Evolutionary conservation across 2,888 invertebrate genomes (phyloP).

Genomic region (Scaptomyza tumidula): DNA sequence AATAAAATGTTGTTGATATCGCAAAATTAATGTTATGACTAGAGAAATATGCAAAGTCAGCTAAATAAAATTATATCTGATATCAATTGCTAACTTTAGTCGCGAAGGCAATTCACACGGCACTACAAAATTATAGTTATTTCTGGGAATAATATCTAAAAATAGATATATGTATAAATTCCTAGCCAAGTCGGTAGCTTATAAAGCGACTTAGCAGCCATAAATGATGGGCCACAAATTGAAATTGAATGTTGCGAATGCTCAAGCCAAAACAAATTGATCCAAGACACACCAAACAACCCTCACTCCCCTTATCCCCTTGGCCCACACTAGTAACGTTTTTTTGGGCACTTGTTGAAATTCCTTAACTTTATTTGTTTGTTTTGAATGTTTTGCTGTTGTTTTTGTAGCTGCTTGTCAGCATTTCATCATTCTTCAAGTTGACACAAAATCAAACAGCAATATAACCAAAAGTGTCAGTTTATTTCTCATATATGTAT

Average conservation of each 20-base stretch:
- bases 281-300: slow-evolving; percentile 1
- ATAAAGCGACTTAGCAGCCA: background rate
- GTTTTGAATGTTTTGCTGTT: background rate
- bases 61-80: slow-evolving; percentile 34
- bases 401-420: slow-evolving; percentile 44
- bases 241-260: slow-evolving; percentile 11
- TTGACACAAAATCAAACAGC: slow-evolving; percentile 66
- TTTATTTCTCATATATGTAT: slow-evolving; percentile 24
- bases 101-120: slow-evolving; percentile 55
- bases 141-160: slow-evolving; percentile 24
- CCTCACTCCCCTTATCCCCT: background rate
- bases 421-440: slow-evolving; percentile 63
- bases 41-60: slow-evolving; percentile 52
- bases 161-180: slow-evolving; percentile 15
- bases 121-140: slow-evolving; percentile 44
- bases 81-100: slow-evolving; percentile 28
- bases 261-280: slow-evolving; percentile 44
- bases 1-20: slow-evolving; percentile 37
- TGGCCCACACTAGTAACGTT: background rate
- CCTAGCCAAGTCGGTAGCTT: slow-evolving; percentile 11
- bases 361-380: slow-evolving; percentile 35
- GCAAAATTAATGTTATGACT: slow-evolving; percentile 28
- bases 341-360: slow-evolving; percentile 33
- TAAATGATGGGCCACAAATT: slow-evolving; percentile 17
- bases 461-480: slow-evolving; percentile 58